A percentile compares a stretch with the other conserved stretches of the same genome.
Conservation (phyloP, 2,113 vertebrate genomes). For the Lontra canadensis region DNA sequence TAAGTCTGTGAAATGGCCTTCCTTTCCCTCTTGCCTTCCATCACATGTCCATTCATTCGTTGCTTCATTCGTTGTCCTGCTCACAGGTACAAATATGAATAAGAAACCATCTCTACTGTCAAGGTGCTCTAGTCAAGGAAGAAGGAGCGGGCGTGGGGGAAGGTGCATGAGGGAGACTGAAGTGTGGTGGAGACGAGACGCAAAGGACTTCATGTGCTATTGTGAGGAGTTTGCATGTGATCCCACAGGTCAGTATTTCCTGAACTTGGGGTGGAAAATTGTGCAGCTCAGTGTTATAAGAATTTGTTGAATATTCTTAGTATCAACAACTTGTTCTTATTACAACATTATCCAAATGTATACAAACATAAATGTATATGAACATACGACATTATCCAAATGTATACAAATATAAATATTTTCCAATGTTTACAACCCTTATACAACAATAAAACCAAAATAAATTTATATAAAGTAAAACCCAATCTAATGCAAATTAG, state of each 20-base stretch:
- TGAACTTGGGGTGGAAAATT: not conserved
- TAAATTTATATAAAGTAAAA: slow-evolving; percentile 4
- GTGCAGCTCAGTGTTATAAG: not conserved
- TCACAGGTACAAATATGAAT: not conserved
- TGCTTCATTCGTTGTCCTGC: not conserved
- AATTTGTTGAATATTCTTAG: not conserved
- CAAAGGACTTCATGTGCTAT: not conserved
- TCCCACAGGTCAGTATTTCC: not conserved
- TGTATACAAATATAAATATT: not conserved
- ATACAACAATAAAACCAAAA: slow-evolving; percentile 11
- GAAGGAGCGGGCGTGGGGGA: not conserved
- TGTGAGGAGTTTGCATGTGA: not conserved
- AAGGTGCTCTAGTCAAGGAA: not conserved
- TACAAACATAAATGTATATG: not conserved
- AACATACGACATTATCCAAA: not conserved
- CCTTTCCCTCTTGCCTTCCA: not conserved
- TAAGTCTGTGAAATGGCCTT: not conserved
- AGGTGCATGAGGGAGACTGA: not conserved
- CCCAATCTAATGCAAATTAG: not conserved
- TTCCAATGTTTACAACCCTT: not conserved
- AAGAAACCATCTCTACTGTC: not conserved
- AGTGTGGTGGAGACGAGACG: not conserved
- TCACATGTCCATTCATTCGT: not conserved
- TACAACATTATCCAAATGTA: not conserved
- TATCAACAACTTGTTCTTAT: not conserved